Evolutionary conservation across 2,113 vertebrate species (phyloP).

Genomic region (Psettodes erumei): DNA sequence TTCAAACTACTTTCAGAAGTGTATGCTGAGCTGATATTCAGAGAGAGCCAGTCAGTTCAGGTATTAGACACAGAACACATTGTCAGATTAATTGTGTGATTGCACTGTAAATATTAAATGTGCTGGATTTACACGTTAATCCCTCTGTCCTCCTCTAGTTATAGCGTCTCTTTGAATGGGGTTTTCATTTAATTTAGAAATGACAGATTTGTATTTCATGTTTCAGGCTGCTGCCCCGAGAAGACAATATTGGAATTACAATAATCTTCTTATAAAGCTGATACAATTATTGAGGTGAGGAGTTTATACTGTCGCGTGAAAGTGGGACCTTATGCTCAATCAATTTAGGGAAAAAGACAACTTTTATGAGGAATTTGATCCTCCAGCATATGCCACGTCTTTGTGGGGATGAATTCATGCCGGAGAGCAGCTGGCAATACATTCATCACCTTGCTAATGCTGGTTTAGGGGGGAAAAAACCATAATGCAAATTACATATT

Average conservation of each 20-base stretch:
- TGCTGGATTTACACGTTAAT: slow-evolving; percentile 70
- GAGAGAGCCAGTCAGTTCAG: slow-evolving; percentile 31
- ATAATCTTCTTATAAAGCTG: slow-evolving; percentile 84
- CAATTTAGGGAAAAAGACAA: slow-evolving; percentile 72
- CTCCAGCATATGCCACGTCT: slow-evolving; percentile 68
- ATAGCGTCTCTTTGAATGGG: slow-evolving; percentile 55
- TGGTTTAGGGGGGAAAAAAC: not conserved
- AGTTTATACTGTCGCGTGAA: slow-evolving; percentile 70
- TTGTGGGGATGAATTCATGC: slow-evolving; percentile 64
- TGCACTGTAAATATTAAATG: slow-evolving; percentile 80
- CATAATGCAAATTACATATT: no score
- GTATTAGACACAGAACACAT: slow-evolving; percentile 70
- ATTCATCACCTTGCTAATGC: slow-evolving; percentile 56
- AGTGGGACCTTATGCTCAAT: slow-evolving; percentile 80
- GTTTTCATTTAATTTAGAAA: slow-evolving; percentile 80
- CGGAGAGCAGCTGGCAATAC: slow-evolving; percentile 62
- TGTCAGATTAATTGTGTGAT: slow-evolving; percentile 78
- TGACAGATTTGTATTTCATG: slow-evolving; percentile 74
- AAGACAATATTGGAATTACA: slow-evolving; percentile 84
- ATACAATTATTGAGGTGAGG: slow-evolving; percentile 82
- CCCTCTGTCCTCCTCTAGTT: slow-evolving; percentile 50
- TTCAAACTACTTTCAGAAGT: not conserved
- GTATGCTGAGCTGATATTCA: slow-evolving; percentile 1
- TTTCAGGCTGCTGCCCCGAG: slow-evolving; percentile 60
- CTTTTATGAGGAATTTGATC: slow-evolving; percentile 73